Base-by-base conservation (phyloP, 2,113 vertebrate species). In the Ailurus styani region DNA sequence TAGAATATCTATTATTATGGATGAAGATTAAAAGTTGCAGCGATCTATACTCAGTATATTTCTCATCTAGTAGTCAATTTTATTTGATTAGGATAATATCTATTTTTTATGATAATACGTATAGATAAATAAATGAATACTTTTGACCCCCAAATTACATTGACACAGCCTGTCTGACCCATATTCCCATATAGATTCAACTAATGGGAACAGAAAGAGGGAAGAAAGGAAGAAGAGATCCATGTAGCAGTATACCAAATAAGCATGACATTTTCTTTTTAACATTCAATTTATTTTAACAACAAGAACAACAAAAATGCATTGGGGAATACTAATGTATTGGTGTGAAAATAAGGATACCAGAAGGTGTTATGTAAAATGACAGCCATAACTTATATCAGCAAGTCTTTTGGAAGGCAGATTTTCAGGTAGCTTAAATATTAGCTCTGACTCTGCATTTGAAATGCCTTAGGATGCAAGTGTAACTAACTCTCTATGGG, bases 21-120 rank as follows among this genome's bases (percentile, higher is more conserved):
- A 97, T 98, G 97, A 98, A 98, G 97, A 89, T 97, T 96, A 97
- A 97, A 98, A 98, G 93, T 82, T 95, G 90, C 75, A 95, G 86
- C 87, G 94, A 96, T 98, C 93, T 96, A 87, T 98, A 95, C 96
- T 98, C 87, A 97, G 95, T 79, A 60, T 96, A 91, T 91, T 93
- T 97, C 92, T 97, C 94, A 47, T 2, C 90, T 98, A 77, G 5
- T 66, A 54, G 17, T 34, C 14, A 64, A 20, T 77, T 3, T n/a
- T 90, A 66, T 93, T 95, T 55, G 42, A 4, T 60, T 66, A 82
- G 50, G 31, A 90, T 55, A 82, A 29, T 14, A 79, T 87, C 64
- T 75, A 3, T 85, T 78, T 87, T 90, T 64, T 82, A 64, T 45
- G 6, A 42, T 66, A 23, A 52, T 77, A 45, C 83, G 14, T 14